Base-by-base conservation (phyloP, 2,797 vertebrate genomes). In the Vespertilio murinus region DNA sequence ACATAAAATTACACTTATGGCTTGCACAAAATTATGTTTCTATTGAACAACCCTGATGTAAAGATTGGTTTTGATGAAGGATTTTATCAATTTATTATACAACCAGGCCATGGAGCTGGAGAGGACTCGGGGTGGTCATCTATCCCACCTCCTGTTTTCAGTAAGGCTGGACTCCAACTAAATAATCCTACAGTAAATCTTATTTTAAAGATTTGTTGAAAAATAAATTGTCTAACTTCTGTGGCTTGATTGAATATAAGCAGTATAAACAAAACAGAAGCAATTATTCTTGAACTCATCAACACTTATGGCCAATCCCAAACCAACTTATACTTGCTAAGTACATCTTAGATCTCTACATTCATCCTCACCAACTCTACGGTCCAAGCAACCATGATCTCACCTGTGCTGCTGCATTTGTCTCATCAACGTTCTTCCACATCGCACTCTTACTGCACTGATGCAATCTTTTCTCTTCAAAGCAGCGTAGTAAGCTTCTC, bases 171-270 rank as follows among this genome's bases (percentile, higher is more conserved):
- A 47, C 23, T 73, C 23, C n/a, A 70, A 56, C 13, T 8, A 70
- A 69, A 65, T 28, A 70, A 49, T 45, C 64, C 5, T 64, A 22
- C 8, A 40, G 14, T n/a, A 80, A 65, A 65, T 49, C 9, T 90
- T 81, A 71, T 69, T 94, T 86, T n/a, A 65, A 94, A 93, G 61
- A 65, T 42, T 49, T 22, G 8, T 79, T 40, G 11, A 91, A 83
- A 78, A 91, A 82, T 56, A 20, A 38, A 40, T 17, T 64, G 91
- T 90, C 11, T 45, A 33, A 33, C 14, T 56, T 30, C 33, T 33
- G 20, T 54, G 38, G 9, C 28, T 90, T 85, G 22, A 45, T 61
- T 16, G 64, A 82, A 73, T 47, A 64, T 16, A 88, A 42, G 14
- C 70, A 61, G 28, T 67, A 49, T 54, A 69, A 88, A 70, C 14